Base-by-base conservation (phyloP, 2,888 invertebrate genomes). In the Ennomos quercinarius region DNA sequence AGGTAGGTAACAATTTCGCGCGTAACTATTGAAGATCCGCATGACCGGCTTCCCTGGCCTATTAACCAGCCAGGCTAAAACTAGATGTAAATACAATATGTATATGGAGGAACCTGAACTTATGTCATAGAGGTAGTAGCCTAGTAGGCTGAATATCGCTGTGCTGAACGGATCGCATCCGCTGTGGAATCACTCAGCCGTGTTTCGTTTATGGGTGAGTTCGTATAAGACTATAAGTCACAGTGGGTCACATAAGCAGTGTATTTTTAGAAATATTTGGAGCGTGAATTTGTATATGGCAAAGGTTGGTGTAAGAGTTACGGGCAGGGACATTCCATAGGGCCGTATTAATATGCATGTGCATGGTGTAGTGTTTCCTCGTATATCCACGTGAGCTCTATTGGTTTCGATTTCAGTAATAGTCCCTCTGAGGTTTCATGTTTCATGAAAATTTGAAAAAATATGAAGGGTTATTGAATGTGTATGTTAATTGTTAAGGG, bases 151-250 rank as follows among this genome's bases (percentile, higher is more conserved):
- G 67, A 71, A 70, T 68, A 71, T 70, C 69, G 77, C 74, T 69
- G 75, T 70, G 71, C 67, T 67, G 74, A 73, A 70, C 70, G 69
- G 72, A 71, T 78, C 76, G 77, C 77, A 76, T 81, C 83, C 76
- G 80, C 69, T 72, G 67, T 68, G 61, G 64, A 78, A 73, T 73
- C 77, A 77, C 67, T 78, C 77, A 72, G 69, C 77, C 77, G 73
- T 77, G 71, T 68, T 76, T 72, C 67, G 73, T 80, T 74, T 78
- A 86, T 87, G 86, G 84, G 87, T 86, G 81, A 86, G 86, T 85
- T 74, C 63, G 64, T 68, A 67, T 17, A n/a, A n/a, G n/a, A n/a
- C n/a, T n/a, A n/a, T 71, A 55, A 61, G 66, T 76, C 71, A 71
- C 70, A 68, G 68, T 64, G 71, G 71, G 60, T 73, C 69, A 62